Percentiles rank a stretch among this genome's conserved stretches.
Evolutionary conservation across 2,888 invertebrate species (phyloP).

Genomic region (Pristionchus japonicus): DNA sequence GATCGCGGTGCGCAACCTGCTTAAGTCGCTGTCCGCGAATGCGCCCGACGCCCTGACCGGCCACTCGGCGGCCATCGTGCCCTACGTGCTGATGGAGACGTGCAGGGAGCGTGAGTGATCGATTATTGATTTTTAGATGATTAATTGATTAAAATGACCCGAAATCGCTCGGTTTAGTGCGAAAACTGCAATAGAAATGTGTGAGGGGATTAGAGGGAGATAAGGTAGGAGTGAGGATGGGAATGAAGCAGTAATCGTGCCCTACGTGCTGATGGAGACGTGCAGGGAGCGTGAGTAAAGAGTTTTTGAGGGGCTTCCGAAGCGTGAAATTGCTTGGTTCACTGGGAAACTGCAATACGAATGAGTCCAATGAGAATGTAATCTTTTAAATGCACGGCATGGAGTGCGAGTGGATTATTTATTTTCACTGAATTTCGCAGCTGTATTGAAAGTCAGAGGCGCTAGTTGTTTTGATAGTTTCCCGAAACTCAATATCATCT

Average conservation of each 20-base stretch:
- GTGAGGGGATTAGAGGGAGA: not conserved
- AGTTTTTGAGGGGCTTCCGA: not conserved
- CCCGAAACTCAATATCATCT: too few relatives aligned
- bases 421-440: too few relatives aligned
- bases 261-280: constrained; percentile 59
- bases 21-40: constrained; percentile 58
- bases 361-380: too few relatives aligned
- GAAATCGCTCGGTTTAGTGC: too few relatives aligned
- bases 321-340: not conserved
- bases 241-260: constrained; percentile 53
- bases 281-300: constrained; percentile 52
- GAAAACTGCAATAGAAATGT: not conserved
- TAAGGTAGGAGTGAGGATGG: not conserved
- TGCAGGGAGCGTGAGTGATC: constrained; percentile 50
- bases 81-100: constrained; percentile 60
- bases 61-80: constrained; percentile 56
- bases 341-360: too few relatives aligned
- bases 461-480: too few relatives aligned
- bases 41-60: constrained; percentile 56
- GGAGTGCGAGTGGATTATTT: too few relatives aligned
- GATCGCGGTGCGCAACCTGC: constrained; percentile 55
- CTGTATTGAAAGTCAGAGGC: too few relatives aligned
- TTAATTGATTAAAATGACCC: too few relatives aligned
- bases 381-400: too few relatives aligned
- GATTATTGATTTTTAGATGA: not conserved